Conservation (phyloP, 1,140 invertebrate genomes). For the Cyphomyrmex costatus region DNA sequence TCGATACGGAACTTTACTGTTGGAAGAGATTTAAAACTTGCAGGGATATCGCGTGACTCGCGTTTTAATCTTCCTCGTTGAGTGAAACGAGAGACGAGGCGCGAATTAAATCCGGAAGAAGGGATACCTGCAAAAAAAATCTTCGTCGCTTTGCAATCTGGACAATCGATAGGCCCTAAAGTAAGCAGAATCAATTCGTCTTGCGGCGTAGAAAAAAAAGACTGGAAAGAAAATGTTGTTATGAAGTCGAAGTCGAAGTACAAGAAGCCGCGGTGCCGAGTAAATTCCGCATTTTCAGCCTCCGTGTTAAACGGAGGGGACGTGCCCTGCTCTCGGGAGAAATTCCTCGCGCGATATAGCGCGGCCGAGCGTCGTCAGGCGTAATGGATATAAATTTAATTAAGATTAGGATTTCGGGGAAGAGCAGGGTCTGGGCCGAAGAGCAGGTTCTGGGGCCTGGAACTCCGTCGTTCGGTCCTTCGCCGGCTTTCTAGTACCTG, state of each 20-base stretch:
- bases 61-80: not conserved
- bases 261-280: constrained; percentile 13
- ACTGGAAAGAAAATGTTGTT: not conserved
- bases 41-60: constrained; percentile 34
- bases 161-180: not conserved
- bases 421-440: constrained; percentile 64
- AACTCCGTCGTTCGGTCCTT: constrained; percentile 47
- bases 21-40: constrained; percentile 2
- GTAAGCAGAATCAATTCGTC: constrained; percentile 40
- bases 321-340: constrained; percentile 40
- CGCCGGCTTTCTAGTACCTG: constrained; percentile 15
- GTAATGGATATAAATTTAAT: constrained; percentile 86
- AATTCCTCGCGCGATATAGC: constrained; percentile 75
- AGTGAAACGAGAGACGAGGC: not conserved
- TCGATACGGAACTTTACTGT: constrained; percentile 30
- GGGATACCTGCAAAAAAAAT: not conserved
- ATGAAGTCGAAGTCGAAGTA: not conserved
- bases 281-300: constrained; percentile 16
- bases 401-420: constrained; percentile 86
- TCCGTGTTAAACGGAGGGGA: constrained; percentile 11
- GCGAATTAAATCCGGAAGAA: not conserved
- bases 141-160: not conserved
- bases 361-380: constrained; percentile 67
- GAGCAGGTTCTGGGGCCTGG: constrained; percentile 74
- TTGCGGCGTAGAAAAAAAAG: not conserved